Conservation (phyloP, 2,888 invertebrate species). For the Nebria salina region DNA sequence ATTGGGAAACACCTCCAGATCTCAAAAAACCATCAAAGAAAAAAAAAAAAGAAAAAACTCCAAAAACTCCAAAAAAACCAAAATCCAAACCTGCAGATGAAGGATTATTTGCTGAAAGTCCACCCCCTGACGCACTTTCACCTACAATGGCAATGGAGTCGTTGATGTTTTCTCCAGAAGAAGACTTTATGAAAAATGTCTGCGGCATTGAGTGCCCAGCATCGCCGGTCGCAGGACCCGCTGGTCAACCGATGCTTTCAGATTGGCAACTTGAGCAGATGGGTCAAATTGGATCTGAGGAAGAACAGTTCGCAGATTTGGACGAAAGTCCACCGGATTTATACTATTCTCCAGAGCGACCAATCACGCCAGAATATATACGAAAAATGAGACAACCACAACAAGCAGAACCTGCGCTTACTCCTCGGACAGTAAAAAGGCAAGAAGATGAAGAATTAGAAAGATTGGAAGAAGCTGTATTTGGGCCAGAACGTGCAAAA, state of each 20-base stretch:
- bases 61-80: neutral
- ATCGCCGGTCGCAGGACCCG: conserved; percentile 11
- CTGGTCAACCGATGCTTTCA: conserved; percentile 7
- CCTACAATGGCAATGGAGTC: conserved; percentile 6
- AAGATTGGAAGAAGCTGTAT: conserved; percentile 22
- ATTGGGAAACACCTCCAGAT: neutral
- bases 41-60: conserved; percentile 14
- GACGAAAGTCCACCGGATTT: conserved; percentile 14
- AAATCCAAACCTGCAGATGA: neutral
- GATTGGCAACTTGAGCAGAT: neutral
- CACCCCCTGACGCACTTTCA: neutral
- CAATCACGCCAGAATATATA: neutral
- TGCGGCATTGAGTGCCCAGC: neutral
- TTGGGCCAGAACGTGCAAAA: neutral
- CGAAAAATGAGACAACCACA: conserved; percentile 2
- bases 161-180: neutral
- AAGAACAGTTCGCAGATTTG: neutral
- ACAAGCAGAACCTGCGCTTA: neutral
- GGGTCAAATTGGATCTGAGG: conserved; percentile 1
- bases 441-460: conserved; percentile 8
- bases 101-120: conserved; percentile 26
- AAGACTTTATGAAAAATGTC: neutral
- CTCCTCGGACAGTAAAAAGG: conserved; percentile 2
- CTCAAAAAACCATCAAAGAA: neutral
- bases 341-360: conserved; percentile 13